phyloP scores from a whole-genome alignment of 2,888 invertebrate genomes.

The Leptinotarsa peninsularis region DNA sequence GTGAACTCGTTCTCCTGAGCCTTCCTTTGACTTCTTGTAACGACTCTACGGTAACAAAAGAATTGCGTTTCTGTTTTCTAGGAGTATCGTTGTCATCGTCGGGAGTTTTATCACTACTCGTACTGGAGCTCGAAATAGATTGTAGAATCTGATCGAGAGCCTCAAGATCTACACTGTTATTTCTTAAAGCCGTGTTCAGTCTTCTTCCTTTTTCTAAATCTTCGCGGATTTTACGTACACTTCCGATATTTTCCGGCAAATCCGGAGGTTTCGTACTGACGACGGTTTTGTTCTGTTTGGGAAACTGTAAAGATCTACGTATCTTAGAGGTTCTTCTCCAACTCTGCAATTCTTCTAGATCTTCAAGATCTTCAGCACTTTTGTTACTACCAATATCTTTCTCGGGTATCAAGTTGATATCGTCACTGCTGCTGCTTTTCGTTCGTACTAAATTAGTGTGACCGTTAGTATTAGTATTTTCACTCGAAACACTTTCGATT shows the following conservation, averaged over 20 bases:
- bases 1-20: conserved; percentile 69
- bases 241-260: conserved; percentile 68
- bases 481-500: conserved; percentile 51
- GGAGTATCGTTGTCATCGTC: conserved; percentile 51
- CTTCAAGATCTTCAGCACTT: conserved; percentile 61
- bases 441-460: conserved; percentile 59
- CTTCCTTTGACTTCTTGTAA: conserved; percentile 72
- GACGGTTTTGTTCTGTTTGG: conserved; percentile 64
- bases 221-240: conserved; percentile 69
- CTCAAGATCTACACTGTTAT: conserved; percentile 69
- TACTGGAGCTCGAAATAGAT: conserved; percentile 61
- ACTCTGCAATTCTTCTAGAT: conserved; percentile 65
- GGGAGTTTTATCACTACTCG: conserved; percentile 50
- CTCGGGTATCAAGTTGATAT: conserved; percentile 61
- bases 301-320: conserved; percentile 76
- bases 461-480: conserved; percentile 44
- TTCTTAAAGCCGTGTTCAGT: conserved; percentile 68
- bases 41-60: conserved; percentile 73
- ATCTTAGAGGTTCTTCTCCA: conserved; percentile 76
- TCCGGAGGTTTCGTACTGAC: conserved; percentile 54
- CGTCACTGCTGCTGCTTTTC: conserved; percentile 68
- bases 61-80: conserved; percentile 62
- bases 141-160: conserved; percentile 69
- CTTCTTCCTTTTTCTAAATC: conserved; percentile 70
- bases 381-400: conserved; percentile 55